Percentiles rank a stretch among this genome's conserved stretches.
phyloP scores from a whole-genome alignment of 2,797 vertebrate genomes.

The Nannoperca obscura region DNA sequence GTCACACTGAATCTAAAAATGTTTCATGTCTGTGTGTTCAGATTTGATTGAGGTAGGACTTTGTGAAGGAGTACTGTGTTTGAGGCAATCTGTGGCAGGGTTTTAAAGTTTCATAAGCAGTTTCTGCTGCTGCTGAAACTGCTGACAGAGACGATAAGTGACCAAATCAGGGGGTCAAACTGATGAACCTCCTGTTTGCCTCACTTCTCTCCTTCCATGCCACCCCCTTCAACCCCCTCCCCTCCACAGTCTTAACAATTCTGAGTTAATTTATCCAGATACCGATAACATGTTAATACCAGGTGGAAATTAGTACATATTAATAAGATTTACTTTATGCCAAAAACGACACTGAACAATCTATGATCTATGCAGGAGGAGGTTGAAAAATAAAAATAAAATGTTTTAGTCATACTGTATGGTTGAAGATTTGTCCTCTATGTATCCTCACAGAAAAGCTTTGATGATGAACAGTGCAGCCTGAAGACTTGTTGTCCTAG shows the following conservation, averaged over 20 bases:
- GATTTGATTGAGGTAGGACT: not conserved
- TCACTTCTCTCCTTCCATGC: too few relatives aligned
- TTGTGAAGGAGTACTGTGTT: not conserved
- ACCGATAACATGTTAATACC: not conserved
- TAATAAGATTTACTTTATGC: not conserved
- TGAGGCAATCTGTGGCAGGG: not conserved
- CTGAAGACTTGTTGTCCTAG: not conserved
- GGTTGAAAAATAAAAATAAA: not conserved
- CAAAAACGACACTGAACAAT: not conserved
- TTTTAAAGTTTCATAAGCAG: not conserved
- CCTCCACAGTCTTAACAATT: too few relatives aligned
- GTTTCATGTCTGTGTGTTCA: not conserved
- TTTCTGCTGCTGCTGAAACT: too few relatives aligned
- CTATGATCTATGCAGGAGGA: not conserved
- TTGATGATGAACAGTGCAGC: constrained; percentile 2
- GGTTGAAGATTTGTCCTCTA: not conserved
- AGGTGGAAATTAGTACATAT: not conserved
- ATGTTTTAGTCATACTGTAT: not conserved
- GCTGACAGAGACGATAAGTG: too few relatives aligned
- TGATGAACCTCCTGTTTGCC: too few relatives aligned
- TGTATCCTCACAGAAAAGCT: constrained; percentile 3
- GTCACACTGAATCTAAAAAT: too few relatives aligned
- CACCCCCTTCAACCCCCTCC: too few relatives aligned
- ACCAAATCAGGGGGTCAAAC: too few relatives aligned
- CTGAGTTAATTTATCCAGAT: not conserved